Evolutionary conservation across 2,888 invertebrate genomes (phyloP).

Genomic region (Imbricaverruca yamaguchii): DNA sequence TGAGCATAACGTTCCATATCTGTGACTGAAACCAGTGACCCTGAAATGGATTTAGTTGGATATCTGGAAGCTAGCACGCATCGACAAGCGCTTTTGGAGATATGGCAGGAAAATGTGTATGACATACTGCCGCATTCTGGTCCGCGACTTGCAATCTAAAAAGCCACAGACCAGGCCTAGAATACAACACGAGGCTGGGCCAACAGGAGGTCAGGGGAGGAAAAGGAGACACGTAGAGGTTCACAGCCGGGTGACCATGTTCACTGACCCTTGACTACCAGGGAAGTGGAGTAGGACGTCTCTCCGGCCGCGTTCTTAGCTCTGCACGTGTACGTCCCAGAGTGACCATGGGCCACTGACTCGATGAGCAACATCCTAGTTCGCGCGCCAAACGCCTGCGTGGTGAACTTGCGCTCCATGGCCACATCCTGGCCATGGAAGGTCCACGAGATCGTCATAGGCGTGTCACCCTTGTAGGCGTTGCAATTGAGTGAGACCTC

Average conservation of each 20-base stretch:
- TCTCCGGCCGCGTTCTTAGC: slow-evolving; percentile 35
- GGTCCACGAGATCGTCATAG: slow-evolving; percentile 41
- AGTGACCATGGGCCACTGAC: slow-evolving; percentile 33
- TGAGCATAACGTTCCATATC: no score
- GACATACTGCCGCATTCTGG: no score
- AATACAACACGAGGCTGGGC: not conserved
- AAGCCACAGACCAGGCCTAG: no score
- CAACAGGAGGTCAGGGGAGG: not conserved
- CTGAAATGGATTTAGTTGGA: no score
- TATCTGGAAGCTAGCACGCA: no score
- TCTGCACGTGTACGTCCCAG: slow-evolving; percentile 37
- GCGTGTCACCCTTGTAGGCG: slow-evolving; percentile 64
- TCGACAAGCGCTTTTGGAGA: no score
- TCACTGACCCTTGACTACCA: slow-evolving; percentile 35
- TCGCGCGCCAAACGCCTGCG: slow-evolving; percentile 33
- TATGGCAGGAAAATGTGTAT: no score
- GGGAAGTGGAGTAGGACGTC: slow-evolving; percentile 32
- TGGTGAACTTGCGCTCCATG: slow-evolving; percentile 33
- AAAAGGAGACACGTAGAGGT: not conserved
- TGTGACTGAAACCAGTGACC: no score
- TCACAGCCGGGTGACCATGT: not conserved
- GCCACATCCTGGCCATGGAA: slow-evolving; percentile 41
- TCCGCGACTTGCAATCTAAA: no score
- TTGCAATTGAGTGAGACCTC: slow-evolving; percentile 64
- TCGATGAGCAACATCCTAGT: slow-evolving; percentile 35